Conservation (phyloP, 23 tunicate genomes). For the Halocynthia aurantium region DNA sequence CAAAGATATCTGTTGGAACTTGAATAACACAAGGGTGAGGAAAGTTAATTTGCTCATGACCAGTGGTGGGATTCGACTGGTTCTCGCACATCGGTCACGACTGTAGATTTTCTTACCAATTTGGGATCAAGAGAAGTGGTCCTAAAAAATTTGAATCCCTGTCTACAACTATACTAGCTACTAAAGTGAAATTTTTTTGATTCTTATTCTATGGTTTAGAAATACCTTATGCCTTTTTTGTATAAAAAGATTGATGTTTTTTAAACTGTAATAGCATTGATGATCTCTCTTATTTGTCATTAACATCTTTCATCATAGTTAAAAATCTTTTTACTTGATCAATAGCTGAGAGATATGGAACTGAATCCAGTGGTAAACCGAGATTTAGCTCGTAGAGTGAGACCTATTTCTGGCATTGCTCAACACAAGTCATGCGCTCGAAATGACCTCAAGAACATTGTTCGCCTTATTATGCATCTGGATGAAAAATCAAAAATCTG, state of each 20-base stretch:
- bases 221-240: neutral
- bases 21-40: constrained; percentile 76
- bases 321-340: neutral
- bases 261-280: neutral
- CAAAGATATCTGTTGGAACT: constrained; percentile 99
- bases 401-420: constrained; percentile 90
- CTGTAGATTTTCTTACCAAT: too few species aligned
- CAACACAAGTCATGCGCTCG: constrained; percentile 80
- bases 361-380: constrained; percentile 98
- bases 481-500: constrained; percentile 85
- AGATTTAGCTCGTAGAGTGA: constrained; percentile 87
- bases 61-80: too few species aligned
- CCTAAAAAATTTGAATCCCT: too few species aligned
- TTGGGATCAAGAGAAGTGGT: too few species aligned
- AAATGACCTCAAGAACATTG: constrained; percentile 70
- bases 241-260: neutral
- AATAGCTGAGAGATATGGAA: constrained; percentile 72
- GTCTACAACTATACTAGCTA: neutral
- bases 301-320: neutral
- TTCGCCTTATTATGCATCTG: constrained; percentile 74
- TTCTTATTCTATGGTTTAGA: neutral
- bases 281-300: neutral
- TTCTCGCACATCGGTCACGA: too few species aligned
- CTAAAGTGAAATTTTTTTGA: neutral
- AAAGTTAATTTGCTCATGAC: neutral